phyloP scores from a whole-genome alignment of 2,113 vertebrate genomes.

The Epinephelus lanceolatus region DNA sequence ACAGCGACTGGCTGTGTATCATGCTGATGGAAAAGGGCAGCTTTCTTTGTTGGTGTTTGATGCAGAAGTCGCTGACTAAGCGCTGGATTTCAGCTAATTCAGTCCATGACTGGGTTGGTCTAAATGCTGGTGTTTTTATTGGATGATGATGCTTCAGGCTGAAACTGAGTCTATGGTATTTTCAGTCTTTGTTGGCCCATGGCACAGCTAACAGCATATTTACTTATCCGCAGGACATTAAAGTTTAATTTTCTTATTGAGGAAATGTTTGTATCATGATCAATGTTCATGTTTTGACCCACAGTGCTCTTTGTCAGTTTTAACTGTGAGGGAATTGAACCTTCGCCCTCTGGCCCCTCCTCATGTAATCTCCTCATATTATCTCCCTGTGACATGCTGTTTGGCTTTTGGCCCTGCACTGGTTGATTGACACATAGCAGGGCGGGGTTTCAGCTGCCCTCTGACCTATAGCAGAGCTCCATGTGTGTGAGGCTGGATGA shows the following conservation, averaged over 20 bases:
- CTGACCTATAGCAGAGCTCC: conserved; percentile 43
- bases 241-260: neutral
- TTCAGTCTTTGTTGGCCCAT: no score
- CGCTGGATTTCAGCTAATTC: no score
- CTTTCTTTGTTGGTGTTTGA: no score
- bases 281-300: neutral
- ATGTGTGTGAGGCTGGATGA: neutral
- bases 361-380: neutral
- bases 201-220: no score
- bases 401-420: neutral
- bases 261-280: neutral
- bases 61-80: no score
- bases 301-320: neutral
- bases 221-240: no score
- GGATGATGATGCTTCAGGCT: no score
- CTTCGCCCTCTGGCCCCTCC: neutral
- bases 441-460: conserved; percentile 37
- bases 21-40: no score
- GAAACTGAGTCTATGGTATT: no score
- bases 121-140: no score
- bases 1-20: no score
- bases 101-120: no score
- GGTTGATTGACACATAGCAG: conserved; percentile 40
- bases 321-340: neutral
- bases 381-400: neutral